Conservation (phyloP, 2,113 vertebrate species). For the Cyanocitta stelleri region DNA sequence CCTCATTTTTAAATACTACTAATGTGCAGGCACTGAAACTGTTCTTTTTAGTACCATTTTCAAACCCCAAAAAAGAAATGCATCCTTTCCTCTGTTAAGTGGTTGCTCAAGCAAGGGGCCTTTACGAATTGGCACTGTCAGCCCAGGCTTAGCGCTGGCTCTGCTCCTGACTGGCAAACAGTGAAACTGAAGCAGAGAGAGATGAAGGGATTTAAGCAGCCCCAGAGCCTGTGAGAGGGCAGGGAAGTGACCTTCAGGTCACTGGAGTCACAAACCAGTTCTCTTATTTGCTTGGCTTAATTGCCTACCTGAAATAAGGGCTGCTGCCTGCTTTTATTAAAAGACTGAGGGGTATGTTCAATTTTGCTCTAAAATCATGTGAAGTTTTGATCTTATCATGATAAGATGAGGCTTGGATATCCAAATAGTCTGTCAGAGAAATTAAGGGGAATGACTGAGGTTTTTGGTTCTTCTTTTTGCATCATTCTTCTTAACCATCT, state of each 20-base stretch:
- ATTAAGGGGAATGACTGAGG: neutral
- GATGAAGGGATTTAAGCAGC: neutral
- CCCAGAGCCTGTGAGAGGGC: neutral
- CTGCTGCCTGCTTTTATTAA: neutral
- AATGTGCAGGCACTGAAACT: neutral
- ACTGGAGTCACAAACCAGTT: neutral
- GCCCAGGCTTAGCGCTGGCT: neutral
- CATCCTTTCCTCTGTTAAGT: neutral
- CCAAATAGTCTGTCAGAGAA: neutral
- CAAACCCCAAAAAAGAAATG: neutral
- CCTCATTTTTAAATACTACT: neutral
- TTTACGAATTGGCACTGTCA: fast-evolving
- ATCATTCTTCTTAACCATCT: neutral
- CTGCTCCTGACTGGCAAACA: neutral
- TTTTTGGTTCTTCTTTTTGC: neutral
- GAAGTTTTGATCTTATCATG: neutral
- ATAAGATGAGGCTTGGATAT: neutral
- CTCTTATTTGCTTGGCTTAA: neutral
- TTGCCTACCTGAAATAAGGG: neutral
- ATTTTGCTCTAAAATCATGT: neutral
- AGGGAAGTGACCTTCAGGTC: neutral
- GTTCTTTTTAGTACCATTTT: neutral
- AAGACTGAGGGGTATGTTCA: neutral
- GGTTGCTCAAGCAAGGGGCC: neutral
- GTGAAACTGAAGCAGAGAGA: neutral